Evolutionary conservation across 2,797 vertebrate species (phyloP).

Genomic region (Prionace glauca): DNA sequence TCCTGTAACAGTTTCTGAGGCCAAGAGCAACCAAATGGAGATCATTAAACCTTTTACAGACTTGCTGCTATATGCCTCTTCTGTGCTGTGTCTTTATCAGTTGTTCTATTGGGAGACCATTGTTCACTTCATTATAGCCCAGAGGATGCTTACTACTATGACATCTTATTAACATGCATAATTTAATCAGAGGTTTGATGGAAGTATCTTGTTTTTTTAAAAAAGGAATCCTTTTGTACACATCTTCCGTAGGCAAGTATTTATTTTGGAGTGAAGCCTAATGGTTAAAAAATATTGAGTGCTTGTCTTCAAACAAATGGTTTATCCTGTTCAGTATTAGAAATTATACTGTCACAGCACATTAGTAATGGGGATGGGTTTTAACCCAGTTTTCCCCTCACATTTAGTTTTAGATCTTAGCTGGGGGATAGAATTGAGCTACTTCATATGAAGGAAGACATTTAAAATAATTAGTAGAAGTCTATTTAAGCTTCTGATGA

Average conservation of each 20-base stretch:
- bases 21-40: not conserved
- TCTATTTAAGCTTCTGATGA: not conserved
- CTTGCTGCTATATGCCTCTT: not conserved
- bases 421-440: not conserved
- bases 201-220: no score
- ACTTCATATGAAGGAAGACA: not conserved
- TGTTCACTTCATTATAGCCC: no score
- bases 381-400: not conserved
- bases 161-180: not conserved
- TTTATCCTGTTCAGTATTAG: no score
- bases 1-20: not conserved
- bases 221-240: no score
- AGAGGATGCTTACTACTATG: not conserved
- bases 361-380: not conserved
- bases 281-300: not conserved
- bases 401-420: not conserved
- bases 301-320: not conserved
- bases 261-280: not conserved
- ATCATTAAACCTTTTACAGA: no score
- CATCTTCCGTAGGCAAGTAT: no score
- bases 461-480: not conserved
- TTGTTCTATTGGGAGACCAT: no score
- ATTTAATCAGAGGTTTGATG: not conserved
- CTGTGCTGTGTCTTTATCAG: not conserved
- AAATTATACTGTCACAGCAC: no score